Base-by-base conservation (phyloP, 2,797 vertebrate species). In the Argyrosomus regius region DNA sequence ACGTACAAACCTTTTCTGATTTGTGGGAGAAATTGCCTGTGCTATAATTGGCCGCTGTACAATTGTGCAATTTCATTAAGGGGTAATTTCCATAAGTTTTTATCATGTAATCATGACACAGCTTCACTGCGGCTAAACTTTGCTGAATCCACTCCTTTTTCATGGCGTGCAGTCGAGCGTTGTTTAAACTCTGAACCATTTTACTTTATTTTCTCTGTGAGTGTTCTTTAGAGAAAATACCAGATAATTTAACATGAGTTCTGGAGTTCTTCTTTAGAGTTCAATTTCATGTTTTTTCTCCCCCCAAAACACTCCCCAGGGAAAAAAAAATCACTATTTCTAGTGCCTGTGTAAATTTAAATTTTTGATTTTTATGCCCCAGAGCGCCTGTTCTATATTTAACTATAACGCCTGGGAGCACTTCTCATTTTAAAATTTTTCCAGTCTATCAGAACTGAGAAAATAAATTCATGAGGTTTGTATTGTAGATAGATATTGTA, bases 11-110 rank as follows among this genome's bases (percentile, higher is more conserved):
- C 20, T 4, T 39, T 63, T 50, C 13, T 77, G 50, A 73, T 54
- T 53, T 26, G 10, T 22, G 31, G 20, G 56, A 39, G 18, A 78
- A 76, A 48, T 60, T 20, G 50, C 24, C 35, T 59, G 62, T 31
- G 24, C 48, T 16, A 13, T 80, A 69, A 66, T 58, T 77, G 17
- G 22, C 5, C 24, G 18, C 20, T 60, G 53, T 41, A 46, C 16
- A 66, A 65, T 61, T 65, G 3, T 28, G 3, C 39, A 73, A 28
- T 76, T 76, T 49, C 49, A 65, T 48, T 24, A 64, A 35, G 1
- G 1, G 48, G 46, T 58, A 2, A 62, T 75, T 66, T 75, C 26
- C 14, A 70, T 69, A 17, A 11, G 20, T 69, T 56, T 61, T 58
- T 22, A 49, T 56, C 22, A 62, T 53, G 4, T 41, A 39, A 58